Base-by-base conservation (phyloP, 2,888 invertebrate genomes). In the Spodoptera picta region DNA sequence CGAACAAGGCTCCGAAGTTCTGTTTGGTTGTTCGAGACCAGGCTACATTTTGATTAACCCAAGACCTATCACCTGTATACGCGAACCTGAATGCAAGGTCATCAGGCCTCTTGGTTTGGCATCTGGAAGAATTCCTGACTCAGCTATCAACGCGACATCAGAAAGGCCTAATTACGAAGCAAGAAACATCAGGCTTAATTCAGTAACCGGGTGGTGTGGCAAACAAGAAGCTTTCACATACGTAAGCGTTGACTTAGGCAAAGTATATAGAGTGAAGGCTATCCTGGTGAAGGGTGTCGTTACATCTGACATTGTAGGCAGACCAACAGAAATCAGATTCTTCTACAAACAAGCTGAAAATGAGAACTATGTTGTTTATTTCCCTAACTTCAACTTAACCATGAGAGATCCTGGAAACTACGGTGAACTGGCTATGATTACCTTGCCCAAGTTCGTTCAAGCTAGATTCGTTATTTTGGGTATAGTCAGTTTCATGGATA, bases 141-240 rank as follows among this genome's bases (percentile, higher is more conserved):
- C 98, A 1, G 98, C 99, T 1, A 99, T 99, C 59, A 99, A 99
- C 86, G 98, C 98, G 0, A 99, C 99, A 0, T 98, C 98, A 11
- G 98, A 98, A 91, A 95, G 98, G 83, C 98, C 98, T 27, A 98
- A 98, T 84, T 98, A 98, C 86, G 98, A 98, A 95, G 98, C 98
- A 0, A 97, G 95, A 87, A 98, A 98, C 85, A 97, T 98, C 11
- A 95, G 98, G 41, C 92, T 99, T 43, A 98, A 98, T 87, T 98
- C 98, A 0, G 98, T 98, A 3, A 98, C 98, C 50, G 98, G 98
- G 19, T 99, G 98, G 98, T 98, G 98, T 90, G 98, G 98, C n/a
- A 98, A 98, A 83, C 98, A 98, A 92, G 99, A 99, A 93, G 98
- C 98, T 0, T 99, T 99, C 84, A 99, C 99, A 0, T 99, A 99